Conservation (phyloP, 2,888 invertebrate genomes). For the Apoderus coryli region DNA sequence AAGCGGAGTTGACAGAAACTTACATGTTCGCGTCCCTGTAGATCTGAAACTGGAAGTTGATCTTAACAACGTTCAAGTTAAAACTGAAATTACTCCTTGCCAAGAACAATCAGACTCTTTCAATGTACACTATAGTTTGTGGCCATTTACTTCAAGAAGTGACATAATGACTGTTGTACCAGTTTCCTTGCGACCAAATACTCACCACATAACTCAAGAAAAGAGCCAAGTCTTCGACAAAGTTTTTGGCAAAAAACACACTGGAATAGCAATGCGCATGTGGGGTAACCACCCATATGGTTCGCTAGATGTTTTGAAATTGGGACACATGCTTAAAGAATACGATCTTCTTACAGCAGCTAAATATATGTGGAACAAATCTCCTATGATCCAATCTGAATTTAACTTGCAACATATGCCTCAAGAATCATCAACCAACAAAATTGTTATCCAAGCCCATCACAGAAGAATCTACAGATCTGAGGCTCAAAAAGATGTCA, state of each 20-base stretch:
- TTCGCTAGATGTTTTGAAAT: conserved; percentile 30
- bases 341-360: conserved; percentile 21
- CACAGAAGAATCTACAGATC: conserved; percentile 18
- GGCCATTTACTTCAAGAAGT: conserved; percentile 49
- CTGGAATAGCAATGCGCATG: conserved; percentile 38
- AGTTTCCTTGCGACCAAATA: conserved; percentile 33
- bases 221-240: conserved; percentile 33
- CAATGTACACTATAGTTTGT: conserved; percentile 42
- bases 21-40: conserved; percentile 43
- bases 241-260: conserved; percentile 24
- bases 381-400: conserved; percentile 36
- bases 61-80: conserved; percentile 33
- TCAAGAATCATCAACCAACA: conserved; percentile 15
- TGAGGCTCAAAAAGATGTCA: conserved; percentile 14
- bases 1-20: conserved; percentile 45
- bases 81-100: conserved; percentile 34
- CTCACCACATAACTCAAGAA: conserved; percentile 32
- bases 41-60: conserved; percentile 34
- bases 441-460: conserved; percentile 16
- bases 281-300: conserved; percentile 39
- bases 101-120: conserved; percentile 36
- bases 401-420: conserved; percentile 33
- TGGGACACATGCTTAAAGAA: conserved; percentile 23
- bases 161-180: conserved; percentile 41
- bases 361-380: conserved; percentile 26